phyloP scores from a whole-genome alignment of 2,113 vertebrate species.

The Sterrhoptilus dennistouni region DNA sequence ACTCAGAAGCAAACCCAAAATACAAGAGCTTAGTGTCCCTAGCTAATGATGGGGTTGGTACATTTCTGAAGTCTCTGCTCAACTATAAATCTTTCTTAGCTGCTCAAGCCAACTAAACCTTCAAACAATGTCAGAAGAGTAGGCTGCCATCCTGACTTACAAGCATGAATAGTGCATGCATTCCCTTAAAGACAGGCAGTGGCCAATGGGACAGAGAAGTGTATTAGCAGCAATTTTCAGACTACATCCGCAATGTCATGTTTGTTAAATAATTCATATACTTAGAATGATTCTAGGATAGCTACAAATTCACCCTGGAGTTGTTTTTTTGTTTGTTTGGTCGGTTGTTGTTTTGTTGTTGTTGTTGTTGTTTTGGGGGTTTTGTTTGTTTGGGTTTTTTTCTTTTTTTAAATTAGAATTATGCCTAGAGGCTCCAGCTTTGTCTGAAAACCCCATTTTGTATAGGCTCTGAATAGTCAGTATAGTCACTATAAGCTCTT shows the following conservation, averaged over 20 bases:
- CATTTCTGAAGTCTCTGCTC: not conserved
- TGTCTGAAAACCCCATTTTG: not conserved
- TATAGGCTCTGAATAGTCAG: not conserved
- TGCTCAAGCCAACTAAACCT: not conserved
- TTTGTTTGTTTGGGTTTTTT: not conserved
- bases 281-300: not conserved
- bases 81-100: not conserved
- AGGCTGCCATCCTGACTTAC: not conserved
- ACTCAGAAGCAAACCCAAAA: not conserved
- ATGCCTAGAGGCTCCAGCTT: not conserved
- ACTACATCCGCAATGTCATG: not conserved
- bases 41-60: not conserved
- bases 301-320: not conserved
- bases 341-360: too few species aligned
- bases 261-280: not conserved
- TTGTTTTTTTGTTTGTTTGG: not conserved
- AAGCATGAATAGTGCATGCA: not conserved
- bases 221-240: not conserved
- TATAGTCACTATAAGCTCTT: not conserved
- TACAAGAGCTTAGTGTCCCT: not conserved
- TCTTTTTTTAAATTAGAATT: not conserved
- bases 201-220: not conserved
- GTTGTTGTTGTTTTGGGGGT: too few species aligned
- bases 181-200: not conserved
- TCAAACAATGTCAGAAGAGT: not conserved